phyloP scores from a whole-genome alignment of 2,113 vertebrate genomes.

The Oncorhynchus kisutch region DNA sequence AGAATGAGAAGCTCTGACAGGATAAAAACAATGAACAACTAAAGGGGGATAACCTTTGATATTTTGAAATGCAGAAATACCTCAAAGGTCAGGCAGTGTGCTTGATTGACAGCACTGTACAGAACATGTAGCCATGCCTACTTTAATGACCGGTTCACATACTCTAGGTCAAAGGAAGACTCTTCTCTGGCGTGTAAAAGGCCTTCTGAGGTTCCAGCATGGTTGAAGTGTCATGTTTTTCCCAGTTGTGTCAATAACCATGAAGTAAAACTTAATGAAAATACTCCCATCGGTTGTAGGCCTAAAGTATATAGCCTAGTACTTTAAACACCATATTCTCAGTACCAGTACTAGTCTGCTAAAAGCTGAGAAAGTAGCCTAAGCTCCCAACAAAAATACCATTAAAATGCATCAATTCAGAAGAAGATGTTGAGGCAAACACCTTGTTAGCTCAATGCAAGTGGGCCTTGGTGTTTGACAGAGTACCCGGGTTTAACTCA shows the following conservation, averaged over 20 bases:
- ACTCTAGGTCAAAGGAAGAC: slow-evolving; percentile 26
- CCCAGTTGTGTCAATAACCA: background rate
- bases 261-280: too few species aligned
- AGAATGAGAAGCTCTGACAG: slow-evolving; percentile 59
- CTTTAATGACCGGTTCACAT: slow-evolving; percentile 11
- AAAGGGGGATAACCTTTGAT: slow-evolving; percentile 57
- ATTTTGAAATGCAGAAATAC: slow-evolving; percentile 49
- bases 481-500: slow-evolving; percentile 47
- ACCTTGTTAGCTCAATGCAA: slow-evolving; percentile 38
- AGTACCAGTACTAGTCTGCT: background rate
- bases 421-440: slow-evolving; percentile 17
- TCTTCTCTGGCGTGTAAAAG: slow-evolving; percentile 10
- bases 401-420: slow-evolving; percentile 7
- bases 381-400: background rate
- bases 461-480: slow-evolving; percentile 36
- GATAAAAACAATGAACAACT: slow-evolving; percentile 56
- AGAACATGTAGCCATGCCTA: slow-evolving; percentile 15
- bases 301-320: too few species aligned
- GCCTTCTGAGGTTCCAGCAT: slow-evolving; percentile 8
- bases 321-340: too few species aligned
- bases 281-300: too few species aligned
- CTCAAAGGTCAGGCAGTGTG: slow-evolving; percentile 43
- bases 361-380: too few species aligned
- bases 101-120: slow-evolving; percentile 25
- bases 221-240: background rate